phyloP scores from a whole-genome alignment of 2,797 vertebrate species.

The Urocyon cinereoargenteus region DNA sequence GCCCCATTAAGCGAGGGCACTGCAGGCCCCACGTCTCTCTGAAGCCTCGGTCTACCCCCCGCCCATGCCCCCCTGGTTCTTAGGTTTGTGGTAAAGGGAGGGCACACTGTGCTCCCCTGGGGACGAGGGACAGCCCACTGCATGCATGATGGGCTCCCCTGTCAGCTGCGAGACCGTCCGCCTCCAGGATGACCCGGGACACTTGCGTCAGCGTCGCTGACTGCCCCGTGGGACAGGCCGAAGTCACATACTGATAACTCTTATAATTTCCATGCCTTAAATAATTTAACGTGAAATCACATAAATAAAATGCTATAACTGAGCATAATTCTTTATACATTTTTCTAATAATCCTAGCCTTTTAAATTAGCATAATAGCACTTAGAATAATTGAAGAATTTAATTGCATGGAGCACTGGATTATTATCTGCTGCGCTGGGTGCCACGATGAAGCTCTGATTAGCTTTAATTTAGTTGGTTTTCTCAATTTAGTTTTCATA shows the following conservation, averaged over 20 bases:
- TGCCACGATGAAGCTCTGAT: background rate
- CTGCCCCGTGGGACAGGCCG: background rate
- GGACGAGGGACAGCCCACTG: background rate
- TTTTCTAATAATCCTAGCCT: constrained; percentile 70
- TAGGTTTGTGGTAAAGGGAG: constrained; percentile 82
- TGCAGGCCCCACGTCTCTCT: background rate
- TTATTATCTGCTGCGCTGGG: constrained; percentile 6
- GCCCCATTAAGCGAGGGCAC: background rate
- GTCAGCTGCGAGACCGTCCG: accelerated
- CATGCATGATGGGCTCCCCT: accelerated
- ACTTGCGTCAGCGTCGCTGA: background rate
- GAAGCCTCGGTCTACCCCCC: background rate
- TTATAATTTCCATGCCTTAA: constrained; percentile 63
- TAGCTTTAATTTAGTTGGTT: constrained; percentile 48
- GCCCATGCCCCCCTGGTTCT: constrained; percentile 75
- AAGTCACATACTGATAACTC: background rate
- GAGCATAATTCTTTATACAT: constrained; percentile 74
- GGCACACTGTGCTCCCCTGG: background rate
- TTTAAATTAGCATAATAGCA: constrained; percentile 73
- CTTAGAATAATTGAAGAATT: constrained; percentile 68
- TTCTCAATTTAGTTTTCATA: background rate
- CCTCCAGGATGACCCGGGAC: background rate
- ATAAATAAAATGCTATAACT: constrained; percentile 71
- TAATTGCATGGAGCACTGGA: constrained; percentile 53
- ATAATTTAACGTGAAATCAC: constrained; percentile 71